A percentile compares a stretch with the other conserved stretches of the same genome.
Conservation (phyloP, 2,888 invertebrate species). For the Quadroppia sp. region DNA sequence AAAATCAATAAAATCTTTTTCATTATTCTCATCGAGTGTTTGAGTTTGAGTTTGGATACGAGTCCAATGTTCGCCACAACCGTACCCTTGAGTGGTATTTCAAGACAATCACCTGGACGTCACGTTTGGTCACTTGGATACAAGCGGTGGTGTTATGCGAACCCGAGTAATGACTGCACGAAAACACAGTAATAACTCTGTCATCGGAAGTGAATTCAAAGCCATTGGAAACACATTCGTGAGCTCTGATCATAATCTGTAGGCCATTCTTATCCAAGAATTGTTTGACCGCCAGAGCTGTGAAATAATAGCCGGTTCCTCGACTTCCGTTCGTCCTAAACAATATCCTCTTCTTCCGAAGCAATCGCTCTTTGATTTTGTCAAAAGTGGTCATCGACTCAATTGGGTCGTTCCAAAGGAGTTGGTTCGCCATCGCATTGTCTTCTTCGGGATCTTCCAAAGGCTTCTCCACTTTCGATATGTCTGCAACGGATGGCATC, state of each 20-base stretch:
- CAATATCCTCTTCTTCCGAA: neutral
- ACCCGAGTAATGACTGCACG: neutral
- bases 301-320: neutral
- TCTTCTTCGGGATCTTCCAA: neutral
- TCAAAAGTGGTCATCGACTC: constrained; percentile 12
- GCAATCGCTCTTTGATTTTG: neutral
- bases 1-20: too few relatives aligned
- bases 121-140: neutral
- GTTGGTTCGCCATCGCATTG: neutral
- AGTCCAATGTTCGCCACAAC: too few relatives aligned
- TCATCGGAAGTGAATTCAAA: neutral
- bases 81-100: too few relatives aligned
- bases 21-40: too few relatives aligned
- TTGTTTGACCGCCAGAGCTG: neutral
- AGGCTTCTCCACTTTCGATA: neutral
- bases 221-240: neutral
- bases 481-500: neutral
- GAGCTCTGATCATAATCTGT: neutral
- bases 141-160: constrained; percentile 2
- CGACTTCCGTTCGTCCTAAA: neutral
- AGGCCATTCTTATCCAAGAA: neutral
- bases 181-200: constrained; percentile 9
- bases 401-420: constrained; percentile 25
- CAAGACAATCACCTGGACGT: too few relatives aligned
- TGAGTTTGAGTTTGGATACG: too few relatives aligned